Evolutionary conservation across 2,888 invertebrate genomes (phyloP).

Genomic region (Limnephilus marmoratus): DNA sequence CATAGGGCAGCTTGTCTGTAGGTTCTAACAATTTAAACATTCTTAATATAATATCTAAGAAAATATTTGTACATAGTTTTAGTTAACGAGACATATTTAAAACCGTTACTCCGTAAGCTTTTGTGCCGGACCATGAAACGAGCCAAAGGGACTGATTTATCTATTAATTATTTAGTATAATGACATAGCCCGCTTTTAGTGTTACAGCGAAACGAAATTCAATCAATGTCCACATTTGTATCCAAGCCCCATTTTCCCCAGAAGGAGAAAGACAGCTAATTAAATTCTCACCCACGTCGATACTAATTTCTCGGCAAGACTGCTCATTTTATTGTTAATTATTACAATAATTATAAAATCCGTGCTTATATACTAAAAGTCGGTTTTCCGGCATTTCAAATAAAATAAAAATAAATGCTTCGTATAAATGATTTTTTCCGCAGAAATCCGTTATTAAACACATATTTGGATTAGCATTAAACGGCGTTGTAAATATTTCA

Average conservation of each 20-base stretch:
- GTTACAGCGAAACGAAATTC: conserved; percentile 23
- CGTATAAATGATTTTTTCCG: no score
- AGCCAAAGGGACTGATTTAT: conserved; percentile 52
- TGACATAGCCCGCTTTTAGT: conserved; percentile 49
- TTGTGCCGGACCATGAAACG: conserved; percentile 6
- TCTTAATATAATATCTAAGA: no score
- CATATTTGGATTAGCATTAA: no score
- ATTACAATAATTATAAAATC: neutral
- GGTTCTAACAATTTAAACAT: no score
- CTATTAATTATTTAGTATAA: conserved; percentile 57
- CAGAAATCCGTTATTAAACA: no score
- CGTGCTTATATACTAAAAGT: neutral
- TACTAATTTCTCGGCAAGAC: neutral
- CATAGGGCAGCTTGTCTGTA: no score
- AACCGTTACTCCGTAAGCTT: neutral
- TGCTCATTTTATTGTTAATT: neutral
- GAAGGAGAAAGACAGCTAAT: neutral
- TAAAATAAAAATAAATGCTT: no score
- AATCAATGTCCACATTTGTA: conserved; percentile 15
- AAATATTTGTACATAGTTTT: no score
- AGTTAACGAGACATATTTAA: neutral
- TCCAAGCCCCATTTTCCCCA: neutral
- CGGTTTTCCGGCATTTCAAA: no score
- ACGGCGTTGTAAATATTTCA: no score
- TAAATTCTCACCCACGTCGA: neutral